Base-by-base conservation (phyloP, 1,140 invertebrate genomes). In the Tetragonula clypearis region DNA sequence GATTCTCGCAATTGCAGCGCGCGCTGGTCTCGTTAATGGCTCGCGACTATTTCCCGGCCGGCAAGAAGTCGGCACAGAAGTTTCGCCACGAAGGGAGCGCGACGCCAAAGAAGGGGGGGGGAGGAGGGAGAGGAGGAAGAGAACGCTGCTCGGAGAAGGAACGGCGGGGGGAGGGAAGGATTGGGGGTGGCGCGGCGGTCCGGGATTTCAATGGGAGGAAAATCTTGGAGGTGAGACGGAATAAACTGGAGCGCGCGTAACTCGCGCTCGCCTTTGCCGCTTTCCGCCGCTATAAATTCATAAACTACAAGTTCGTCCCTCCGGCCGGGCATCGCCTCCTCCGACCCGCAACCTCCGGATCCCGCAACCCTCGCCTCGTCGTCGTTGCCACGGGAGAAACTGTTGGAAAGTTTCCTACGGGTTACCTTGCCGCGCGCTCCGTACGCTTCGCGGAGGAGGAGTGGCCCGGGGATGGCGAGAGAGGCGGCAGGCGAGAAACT, bases 281-380 rank as follows among this genome's bases (percentile, higher is more conserved):
- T 92, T 92, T 92, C 90, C 90, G 91, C 91, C 90, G 92, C 93
- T 94, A 95, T 94, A 95, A 95, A 95, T 95, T 95, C 94, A 94
- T 94, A 94, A 95, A 92, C 92, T 93, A 93, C 92, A 92, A 94
- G 92, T 95, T 81, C 93, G 93, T 92, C 84, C 83, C 75, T 83
- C 41, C 60, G 76, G 71, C 75, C 79, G 65, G 76, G 58, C 79
- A 60, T 82, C 71, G 62, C 69, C 79, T 53, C 74, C 35, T 82
- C 79, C 74, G 69, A 55, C 49, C n/a, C n/a, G 30, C n/a, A n/a
- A n/a, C n/a, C n/a, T n/a, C 49, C 55, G 80, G 73, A 79, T 69
- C 73, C 80, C 82, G 66, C 83, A 35, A 80, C 58, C 85, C 79
- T 79, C 75, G 62, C 41, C 74, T 74, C 83, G 75, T 79, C 72